Percentiles rank a stretch among this genome's conserved stretches.
These are phyloP conservation scores for Lycaena phlaeas DNA, from an alignment of 2,888 invertebrate species.

Conservation along the genomic window DNA sequence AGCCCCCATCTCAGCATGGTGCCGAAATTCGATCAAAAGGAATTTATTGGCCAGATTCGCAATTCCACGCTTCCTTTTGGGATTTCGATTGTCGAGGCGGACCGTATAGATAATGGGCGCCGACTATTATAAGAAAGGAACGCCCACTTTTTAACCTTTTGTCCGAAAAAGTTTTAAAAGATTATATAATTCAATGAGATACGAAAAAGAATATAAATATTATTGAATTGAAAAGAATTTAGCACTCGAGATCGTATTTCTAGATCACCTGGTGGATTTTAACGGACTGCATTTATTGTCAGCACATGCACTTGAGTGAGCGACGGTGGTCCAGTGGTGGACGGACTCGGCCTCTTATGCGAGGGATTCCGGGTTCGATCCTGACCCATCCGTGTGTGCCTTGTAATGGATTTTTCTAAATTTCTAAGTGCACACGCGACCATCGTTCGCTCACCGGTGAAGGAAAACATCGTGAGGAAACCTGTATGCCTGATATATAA, in stretches of 20 bases:
- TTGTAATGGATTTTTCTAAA: too few relatives aligned
- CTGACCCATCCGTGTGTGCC: too few relatives aligned
- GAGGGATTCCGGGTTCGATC: too few relatives aligned
- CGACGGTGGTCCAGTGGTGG: too few relatives aligned
- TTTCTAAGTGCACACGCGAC: too few relatives aligned
- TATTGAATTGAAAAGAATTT: constrained; percentile 3
- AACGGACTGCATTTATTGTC: too few relatives aligned
- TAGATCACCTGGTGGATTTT: neutral
- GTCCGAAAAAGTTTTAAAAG: constrained; percentile 63
- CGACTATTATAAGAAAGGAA: constrained; percentile 48
- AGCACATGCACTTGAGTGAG: too few relatives aligned
- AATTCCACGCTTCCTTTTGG: constrained; percentile 58
- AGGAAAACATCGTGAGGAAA: too few relatives aligned
- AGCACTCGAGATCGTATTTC: constrained; percentile 5
- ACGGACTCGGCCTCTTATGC: too few relatives aligned
- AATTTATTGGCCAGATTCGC: constrained; percentile 71
- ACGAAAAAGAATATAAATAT: constrained; percentile 6
- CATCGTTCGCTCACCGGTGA: too few relatives aligned
- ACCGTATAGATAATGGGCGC: constrained; percentile 38
- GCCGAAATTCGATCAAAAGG: constrained; percentile 68
- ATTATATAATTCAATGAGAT: constrained; percentile 41
- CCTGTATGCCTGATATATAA: too few relatives aligned
- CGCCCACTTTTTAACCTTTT: constrained; percentile 69
- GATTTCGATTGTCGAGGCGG: constrained; percentile 46
- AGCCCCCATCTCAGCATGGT: constrained; percentile 70